Evolutionary conservation across 2,797 vertebrate genomes (phyloP).

Genomic region (Alauda arvensis): DNA sequence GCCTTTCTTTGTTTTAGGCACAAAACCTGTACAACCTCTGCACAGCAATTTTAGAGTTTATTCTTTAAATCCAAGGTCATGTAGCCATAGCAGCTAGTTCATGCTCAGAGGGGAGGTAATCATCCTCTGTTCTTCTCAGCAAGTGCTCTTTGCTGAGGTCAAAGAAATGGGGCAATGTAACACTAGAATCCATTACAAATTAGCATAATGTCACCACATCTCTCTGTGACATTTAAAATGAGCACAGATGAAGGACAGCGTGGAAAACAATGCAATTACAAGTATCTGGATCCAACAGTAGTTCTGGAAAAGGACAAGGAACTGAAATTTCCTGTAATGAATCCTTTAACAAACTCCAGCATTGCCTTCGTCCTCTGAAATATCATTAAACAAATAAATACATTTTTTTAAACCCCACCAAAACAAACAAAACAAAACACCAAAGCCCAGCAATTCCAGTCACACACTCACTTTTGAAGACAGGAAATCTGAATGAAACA

Average conservation of each 20-base stretch:
- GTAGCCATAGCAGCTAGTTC: conserved; percentile 44
- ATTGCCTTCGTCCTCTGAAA: not conserved
- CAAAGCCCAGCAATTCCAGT: not conserved
- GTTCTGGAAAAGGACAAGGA: not conserved
- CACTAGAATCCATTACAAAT: conserved; percentile 56
- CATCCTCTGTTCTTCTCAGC: conserved; percentile 56
- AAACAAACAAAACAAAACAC: not conserved
- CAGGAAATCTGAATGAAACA: not conserved
- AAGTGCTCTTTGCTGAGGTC: conserved; percentile 59
- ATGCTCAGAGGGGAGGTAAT: conserved; percentile 60
- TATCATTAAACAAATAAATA: not conserved
- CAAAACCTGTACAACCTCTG: conserved; percentile 49
- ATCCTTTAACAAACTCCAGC: not conserved
- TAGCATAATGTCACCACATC: conserved; percentile 60
- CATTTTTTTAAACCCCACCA: not conserved
- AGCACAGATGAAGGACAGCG: conserved; percentile 26
- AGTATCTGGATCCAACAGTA: not conserved
- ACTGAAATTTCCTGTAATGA: not conserved
- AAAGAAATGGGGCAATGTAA: conserved; percentile 51
- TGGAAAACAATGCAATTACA: conserved; percentile 35
- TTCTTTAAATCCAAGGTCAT: conserved; percentile 61
- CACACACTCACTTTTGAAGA: not conserved
- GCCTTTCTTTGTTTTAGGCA: conserved; percentile 54
- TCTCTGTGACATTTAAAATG: conserved; percentile 59
- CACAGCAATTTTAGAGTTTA: conserved; percentile 51